Evolutionary conservation across 2,113 vertebrate species (phyloP).

Genomic region (Ia io): DNA sequence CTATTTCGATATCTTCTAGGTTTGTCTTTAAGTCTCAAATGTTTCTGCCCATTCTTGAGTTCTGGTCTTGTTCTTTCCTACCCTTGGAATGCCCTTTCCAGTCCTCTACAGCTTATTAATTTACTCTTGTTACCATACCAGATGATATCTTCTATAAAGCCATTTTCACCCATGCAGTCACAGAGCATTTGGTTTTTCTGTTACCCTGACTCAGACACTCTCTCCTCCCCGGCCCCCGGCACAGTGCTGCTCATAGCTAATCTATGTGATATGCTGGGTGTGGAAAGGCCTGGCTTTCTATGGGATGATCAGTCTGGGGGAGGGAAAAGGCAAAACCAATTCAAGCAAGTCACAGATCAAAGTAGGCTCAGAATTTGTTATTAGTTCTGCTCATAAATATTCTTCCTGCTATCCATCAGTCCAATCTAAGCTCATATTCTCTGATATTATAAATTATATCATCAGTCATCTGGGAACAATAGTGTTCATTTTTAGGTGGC

Average conservation of each 20-base stretch:
- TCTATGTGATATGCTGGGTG: not conserved
- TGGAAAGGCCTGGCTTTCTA: not conserved
- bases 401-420: not conserved
- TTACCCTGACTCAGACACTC: not conserved
- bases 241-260: not conserved
- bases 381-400: constrained; percentile 43
- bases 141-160: not conserved
- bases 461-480: not conserved
- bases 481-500: not conserved
- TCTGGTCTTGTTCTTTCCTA: not conserved
- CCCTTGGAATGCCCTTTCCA: not conserved
- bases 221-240: not conserved
- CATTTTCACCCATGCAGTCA: too few species aligned
- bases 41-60: not conserved
- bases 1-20: not conserved
- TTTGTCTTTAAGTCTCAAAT: not conserved
- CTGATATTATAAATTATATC: not conserved
- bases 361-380: constrained; percentile 37
- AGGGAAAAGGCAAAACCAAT: constrained; percentile 16
- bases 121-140: too few species aligned
- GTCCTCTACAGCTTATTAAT: not conserved
- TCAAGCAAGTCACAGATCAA: constrained; percentile 60
- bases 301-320: not conserved
- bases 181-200: not conserved
- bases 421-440: not conserved